A percentile compares a stretch with the other conserved stretches of the same genome.
Evolutionary conservation across 2,113 vertebrate species (phyloP).

Genomic region (Motacilla alba): DNA sequence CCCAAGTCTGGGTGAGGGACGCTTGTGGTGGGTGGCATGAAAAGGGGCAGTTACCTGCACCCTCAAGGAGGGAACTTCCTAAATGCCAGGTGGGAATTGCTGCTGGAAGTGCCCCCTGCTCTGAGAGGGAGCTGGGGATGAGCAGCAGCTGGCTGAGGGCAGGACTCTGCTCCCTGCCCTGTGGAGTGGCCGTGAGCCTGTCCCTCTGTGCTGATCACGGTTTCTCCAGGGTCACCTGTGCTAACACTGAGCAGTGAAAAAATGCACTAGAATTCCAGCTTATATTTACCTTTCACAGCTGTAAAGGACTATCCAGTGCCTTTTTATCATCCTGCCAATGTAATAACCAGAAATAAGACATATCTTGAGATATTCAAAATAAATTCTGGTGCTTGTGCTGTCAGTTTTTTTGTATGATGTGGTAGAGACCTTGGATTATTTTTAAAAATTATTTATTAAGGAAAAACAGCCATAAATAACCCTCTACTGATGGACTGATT

Average conservation of each 20-base stretch:
- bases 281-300: not conserved
- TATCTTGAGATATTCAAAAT: not conserved
- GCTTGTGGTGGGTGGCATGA: not conserved
- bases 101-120: not conserved
- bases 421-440: not conserved
- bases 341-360: not conserved
- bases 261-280: not conserved
- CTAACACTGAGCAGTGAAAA: not conserved
- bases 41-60: not conserved
- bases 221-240: not conserved
- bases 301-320: not conserved
- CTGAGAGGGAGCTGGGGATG: not conserved
- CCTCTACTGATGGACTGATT: constrained; percentile 13
- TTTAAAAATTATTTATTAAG: not conserved
- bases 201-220: not conserved
- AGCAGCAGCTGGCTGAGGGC: not conserved
- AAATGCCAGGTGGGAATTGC: not conserved
- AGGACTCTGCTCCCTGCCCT: not conserved
- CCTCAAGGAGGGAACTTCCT: not conserved
- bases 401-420: not conserved
- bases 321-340: not conserved
- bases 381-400: not conserved
- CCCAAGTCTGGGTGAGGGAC: not conserved
- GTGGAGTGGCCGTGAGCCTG: rapidly evolving
- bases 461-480: constrained; percentile 38